Evolutionary conservation across 2,113 vertebrate genomes (phyloP).

Genomic region (Protomyctophum bolini): DNA sequence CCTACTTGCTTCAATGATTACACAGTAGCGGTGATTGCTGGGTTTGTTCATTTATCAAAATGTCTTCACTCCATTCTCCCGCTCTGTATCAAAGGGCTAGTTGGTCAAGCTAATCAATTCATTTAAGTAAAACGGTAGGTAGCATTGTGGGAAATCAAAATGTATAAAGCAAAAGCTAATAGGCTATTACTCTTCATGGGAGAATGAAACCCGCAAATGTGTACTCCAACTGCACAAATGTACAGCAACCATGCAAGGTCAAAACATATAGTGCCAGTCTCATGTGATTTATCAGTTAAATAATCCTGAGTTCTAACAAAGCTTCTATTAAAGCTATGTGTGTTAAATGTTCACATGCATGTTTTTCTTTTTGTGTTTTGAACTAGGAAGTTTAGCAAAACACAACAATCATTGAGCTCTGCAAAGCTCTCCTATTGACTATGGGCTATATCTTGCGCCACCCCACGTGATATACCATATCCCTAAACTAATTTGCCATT

Average conservation of each 20-base stretch:
- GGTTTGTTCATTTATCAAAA: slow-evolving; percentile 56
- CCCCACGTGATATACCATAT: too few species aligned
- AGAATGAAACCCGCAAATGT: background rate
- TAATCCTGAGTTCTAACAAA: slow-evolving; percentile 19
- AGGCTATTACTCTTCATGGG: too few species aligned
- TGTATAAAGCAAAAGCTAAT: background rate
- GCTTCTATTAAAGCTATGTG: background rate
- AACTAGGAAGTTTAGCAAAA: background rate
- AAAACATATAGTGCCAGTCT: background rate
- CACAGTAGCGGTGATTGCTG: slow-evolving; percentile 37
- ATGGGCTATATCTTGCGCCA: background rate
- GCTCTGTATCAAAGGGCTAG: slow-evolving; percentile 19
- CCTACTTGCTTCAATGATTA: slow-evolving; percentile 47
- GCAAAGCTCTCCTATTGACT: slow-evolving; percentile 61
- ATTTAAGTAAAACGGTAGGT: slow-evolving; percentile 19
- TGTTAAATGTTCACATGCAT: slow-evolving; percentile 41
- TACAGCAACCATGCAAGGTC: background rate
- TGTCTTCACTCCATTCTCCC: slow-evolving; percentile 25
- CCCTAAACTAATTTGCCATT: too few species aligned
- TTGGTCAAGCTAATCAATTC: slow-evolving; percentile 43
- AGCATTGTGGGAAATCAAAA: slow-evolving; percentile 28
- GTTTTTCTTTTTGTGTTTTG: background rate
- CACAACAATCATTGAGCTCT: slow-evolving; percentile 1
- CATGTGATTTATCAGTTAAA: background rate
- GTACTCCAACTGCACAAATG: background rate